These are phyloP conservation scores for Ceriagrion tenellum DNA, from an alignment of 2,888 invertebrate species.

Conservation along the genomic window DNA sequence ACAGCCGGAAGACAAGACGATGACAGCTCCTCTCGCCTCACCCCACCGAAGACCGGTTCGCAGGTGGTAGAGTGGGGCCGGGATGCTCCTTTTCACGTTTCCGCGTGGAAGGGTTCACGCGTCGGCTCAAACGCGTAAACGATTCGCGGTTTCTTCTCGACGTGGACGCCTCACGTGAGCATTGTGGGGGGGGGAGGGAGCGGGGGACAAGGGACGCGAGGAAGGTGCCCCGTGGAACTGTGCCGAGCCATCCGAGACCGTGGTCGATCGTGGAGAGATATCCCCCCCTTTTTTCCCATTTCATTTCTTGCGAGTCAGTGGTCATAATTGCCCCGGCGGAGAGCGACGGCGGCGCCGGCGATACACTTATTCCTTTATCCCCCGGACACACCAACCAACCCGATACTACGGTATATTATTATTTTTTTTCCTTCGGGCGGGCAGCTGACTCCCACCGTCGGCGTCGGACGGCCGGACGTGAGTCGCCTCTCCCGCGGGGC, in stretches of 20 bases:
- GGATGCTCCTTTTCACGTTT: background rate
- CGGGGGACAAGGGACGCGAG: background rate
- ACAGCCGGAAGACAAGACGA: slow-evolving; percentile 24
- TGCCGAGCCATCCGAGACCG: background rate
- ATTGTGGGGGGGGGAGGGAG: background rate
- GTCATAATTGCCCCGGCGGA: background rate
- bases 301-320: slow-evolving; percentile 39
- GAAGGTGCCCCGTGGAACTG: background rate
- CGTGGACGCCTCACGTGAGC: background rate
- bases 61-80: background rate
- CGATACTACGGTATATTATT: too few relatives aligned
- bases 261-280: background rate
- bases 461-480: background rate
- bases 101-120: slow-evolving; percentile 16
- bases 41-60: background rate
- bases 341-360: background rate
- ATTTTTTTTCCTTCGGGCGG: background rate
- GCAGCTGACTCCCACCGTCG: background rate
- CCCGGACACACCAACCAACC: background rate
- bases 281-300: background rate
- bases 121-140: background rate
- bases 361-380: background rate
- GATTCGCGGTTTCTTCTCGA: background rate
- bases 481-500: too few relatives aligned
- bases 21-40: background rate